Evolutionary conservation across 53 echinoderm and acorn worm species (phyloP), one percentile per base, ranked within the genome.

Genomic region (Crossaster papposus): DNA sequence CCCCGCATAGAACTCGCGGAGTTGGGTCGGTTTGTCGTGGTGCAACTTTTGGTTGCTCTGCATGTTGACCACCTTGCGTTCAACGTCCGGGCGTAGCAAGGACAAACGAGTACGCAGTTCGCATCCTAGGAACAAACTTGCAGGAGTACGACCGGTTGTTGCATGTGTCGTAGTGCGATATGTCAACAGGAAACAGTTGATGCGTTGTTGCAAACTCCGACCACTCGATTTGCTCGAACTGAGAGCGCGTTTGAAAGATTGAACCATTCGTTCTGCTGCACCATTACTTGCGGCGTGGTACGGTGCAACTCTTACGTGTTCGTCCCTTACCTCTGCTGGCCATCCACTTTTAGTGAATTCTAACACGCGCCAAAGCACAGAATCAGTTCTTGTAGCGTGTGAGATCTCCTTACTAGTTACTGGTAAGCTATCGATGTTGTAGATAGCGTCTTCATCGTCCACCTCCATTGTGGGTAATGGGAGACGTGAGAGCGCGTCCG

Each of bases 251-350:
- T 89, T 89, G 33, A 89, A 76, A 2, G 83, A 82, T 71, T 83
- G 89, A 22, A 89, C 84, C 72, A 83, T 77, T 17, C 83, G 51
- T 53, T 92, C 91, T 14, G 91, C 88, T 52, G 88, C 91, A 50
- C 91, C 91, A 54, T 91, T 91, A 51, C 88, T 91, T 20, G 79
- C 85, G 4, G 92, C 89, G 24, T 79, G 89, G 50, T 89, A 89
- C 11, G 89, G 89, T 38, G 79, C 89, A 24, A 78, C 79, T 37
- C 62, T 32, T 17, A 89, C 79, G 28, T 79, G 89, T 23, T 72
- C 51, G 38, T 77, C 53, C 23, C 34, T 30, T 22, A 36, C 90
- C 14, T 77, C 51, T 17, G 80, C 35, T 37, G 91, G 91, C 89
- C 85, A 91, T 12, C 89, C 91, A 78, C 88, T 91, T 70, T 50